Evolutionary conservation across 64 coral and sea anemone genomes (phyloP).

Genomic region (Exaiptasia diaphana): DNA sequence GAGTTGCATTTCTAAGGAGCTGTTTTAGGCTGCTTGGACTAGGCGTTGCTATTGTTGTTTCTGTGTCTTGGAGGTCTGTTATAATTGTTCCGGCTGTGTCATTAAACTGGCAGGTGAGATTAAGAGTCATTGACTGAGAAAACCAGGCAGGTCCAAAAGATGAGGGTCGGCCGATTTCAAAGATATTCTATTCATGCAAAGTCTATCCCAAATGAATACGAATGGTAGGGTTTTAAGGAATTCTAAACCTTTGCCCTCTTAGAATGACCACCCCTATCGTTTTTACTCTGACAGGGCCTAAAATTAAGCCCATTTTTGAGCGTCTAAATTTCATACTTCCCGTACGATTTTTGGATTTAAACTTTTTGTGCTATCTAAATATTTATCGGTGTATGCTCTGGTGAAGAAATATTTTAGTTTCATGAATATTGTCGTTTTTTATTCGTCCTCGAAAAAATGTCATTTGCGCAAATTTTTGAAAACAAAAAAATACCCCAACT

Average conservation of each 20-base stretch:
- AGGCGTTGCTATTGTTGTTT: no score
- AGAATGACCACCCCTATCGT: slow-evolving; percentile 27
- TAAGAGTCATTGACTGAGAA: no score
- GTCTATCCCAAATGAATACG: not conserved
- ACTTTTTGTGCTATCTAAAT: slow-evolving; percentile 22
- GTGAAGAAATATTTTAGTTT: slow-evolving; percentile 19
- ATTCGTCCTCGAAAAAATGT: slow-evolving; percentile 41
- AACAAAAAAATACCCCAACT: slow-evolving; percentile 21
- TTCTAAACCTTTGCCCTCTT: not conserved
- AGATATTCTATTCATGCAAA: no score
- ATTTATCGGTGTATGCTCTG: slow-evolving; percentile 6
- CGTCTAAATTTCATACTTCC: slow-evolving; percentile 10
- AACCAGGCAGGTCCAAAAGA: no score
- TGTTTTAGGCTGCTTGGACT: no score
- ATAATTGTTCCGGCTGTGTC: no score
- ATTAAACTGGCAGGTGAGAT: no score
- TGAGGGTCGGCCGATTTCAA: no score
- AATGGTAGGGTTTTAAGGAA: no score
- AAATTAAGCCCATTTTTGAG: slow-evolving; percentile 59
- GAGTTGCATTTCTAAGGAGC: no score
- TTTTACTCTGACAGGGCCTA: slow-evolving; percentile 45
- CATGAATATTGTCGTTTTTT: slow-evolving; percentile 6
- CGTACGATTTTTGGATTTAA: slow-evolving; percentile 9
- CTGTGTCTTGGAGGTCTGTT: no score
- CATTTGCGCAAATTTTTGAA: slow-evolving; percentile 54